These are phyloP conservation scores for Tenthredo distinguenda DNA, from an alignment of 2,888 invertebrate species.

Conservation along the genomic window DNA sequence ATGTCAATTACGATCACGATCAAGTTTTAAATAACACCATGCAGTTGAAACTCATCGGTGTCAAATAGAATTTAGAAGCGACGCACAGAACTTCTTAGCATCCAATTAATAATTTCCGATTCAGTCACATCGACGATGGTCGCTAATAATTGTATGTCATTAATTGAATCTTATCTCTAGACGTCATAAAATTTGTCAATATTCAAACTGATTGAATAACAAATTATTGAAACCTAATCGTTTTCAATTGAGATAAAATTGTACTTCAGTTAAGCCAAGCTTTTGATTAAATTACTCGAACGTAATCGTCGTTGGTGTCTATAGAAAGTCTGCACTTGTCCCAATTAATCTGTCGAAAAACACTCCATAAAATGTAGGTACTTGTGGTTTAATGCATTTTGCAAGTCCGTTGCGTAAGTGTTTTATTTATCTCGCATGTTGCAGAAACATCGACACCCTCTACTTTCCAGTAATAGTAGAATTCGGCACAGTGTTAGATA, in stretches of 20 bases:
- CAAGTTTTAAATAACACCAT: not conserved
- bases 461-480: not conserved
- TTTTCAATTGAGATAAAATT: not conserved
- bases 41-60: too few relatives aligned
- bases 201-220: not conserved
- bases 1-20: not conserved
- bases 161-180: too few relatives aligned
- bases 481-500: not conserved
- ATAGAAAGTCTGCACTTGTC: not conserved
- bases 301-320: not conserved
- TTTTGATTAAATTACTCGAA: not conserved
- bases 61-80: not conserved
- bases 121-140: too few relatives aligned
- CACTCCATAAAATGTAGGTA: not conserved
- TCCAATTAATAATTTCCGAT: not conserved
- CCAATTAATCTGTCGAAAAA: not conserved
- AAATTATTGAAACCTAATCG: not conserved
- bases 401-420: not conserved
- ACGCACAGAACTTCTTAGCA: not conserved
- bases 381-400: not conserved
- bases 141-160: too few relatives aligned
- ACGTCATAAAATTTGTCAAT: not conserved
- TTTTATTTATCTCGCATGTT: conserved; percentile 3
- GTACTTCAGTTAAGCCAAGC: too few relatives aligned
- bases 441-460: not conserved